Evolutionary conservation across 2,797 vertebrate genomes (phyloP), one percentile per base, ranked within the genome.

Genomic region (Notoglanidium macrostoma): DNA sequence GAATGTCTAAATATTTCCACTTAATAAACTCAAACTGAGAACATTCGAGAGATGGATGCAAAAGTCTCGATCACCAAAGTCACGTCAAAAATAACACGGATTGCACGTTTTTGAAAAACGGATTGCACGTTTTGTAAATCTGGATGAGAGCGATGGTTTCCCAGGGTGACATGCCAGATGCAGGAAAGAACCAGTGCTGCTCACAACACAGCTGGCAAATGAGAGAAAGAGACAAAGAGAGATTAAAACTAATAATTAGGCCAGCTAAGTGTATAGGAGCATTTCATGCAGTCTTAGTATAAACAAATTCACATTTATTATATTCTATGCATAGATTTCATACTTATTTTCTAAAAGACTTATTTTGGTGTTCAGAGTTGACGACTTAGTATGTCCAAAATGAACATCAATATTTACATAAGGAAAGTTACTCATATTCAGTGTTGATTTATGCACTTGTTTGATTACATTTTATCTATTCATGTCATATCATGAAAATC

Each of bases 1-100:
- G 65, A 86, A 88, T 46, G 79, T 59, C 79, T 59, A 86, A 83
- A 86, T 83, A 85, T 83, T 88, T 83, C 49, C 61, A 74, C 84
- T 76, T 77, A 83, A 88, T 68, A 74, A 83, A 77, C 70, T 68
- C 55, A 83, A 86, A 86, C n/a, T n/a, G 35, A 82, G 51, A 76
- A 32, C 40, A 77, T 67, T 61, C 26, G 4, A 51, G 29, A 83
- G 63, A 54, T 55, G n/a, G 46, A 68, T 83, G 81, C 46, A 49
- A 19, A 57, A 86, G 49, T 68, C 85, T 26, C 4, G 46, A 78
- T 54, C 61, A 86, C 46, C 61, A n/a, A 40, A 78, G 84, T 76
- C 85, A 70, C 8, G 19, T 35, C 46, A 35, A 86, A 68, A 77
- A 29, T 54, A 78, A 12, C 54, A 78, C 6, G 17, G 57, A 51